Evolutionary conservation across 2,113 vertebrate species (phyloP).

Genomic region (Festucalex cinctus): DNA sequence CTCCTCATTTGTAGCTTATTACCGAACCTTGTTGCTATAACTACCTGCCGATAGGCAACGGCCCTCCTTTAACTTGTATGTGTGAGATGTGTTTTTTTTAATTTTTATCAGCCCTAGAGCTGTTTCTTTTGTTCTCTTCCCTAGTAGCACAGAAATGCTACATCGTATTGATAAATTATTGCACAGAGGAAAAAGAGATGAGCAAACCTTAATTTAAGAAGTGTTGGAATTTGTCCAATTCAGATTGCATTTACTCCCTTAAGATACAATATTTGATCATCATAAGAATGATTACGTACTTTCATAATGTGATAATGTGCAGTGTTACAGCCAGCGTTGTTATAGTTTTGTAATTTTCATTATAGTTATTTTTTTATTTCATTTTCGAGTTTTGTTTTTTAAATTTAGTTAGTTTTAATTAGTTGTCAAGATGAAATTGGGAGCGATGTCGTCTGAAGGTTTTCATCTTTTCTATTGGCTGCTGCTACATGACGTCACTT

Average conservation of each 20-base stretch:
- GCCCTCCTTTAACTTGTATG: neutral
- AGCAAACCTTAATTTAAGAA: neutral
- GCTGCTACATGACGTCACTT: too few relatives aligned
- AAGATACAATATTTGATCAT: neutral
- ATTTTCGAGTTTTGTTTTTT: too few relatives aligned
- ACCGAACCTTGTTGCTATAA: slow-evolving; percentile 42
- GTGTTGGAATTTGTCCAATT: neutral
- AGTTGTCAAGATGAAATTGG: too few relatives aligned
- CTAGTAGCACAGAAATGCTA: neutral
- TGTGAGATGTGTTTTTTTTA: neutral
- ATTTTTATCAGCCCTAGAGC: neutral
- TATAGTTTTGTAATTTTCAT: too few relatives aligned
- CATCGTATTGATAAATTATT: neutral
- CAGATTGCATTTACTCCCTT: neutral
- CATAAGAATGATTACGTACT: too few relatives aligned
- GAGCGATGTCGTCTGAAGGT: too few relatives aligned
- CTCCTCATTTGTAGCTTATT: slow-evolving; percentile 58
- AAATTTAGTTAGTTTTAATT: too few relatives aligned
- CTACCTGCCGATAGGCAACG: slow-evolving; percentile 18
- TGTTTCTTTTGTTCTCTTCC: neutral
- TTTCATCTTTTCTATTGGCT: too few relatives aligned
- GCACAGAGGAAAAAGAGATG: too few relatives aligned
- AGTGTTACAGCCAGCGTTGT: too few relatives aligned
- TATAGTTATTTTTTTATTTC: too few relatives aligned
- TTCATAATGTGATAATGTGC: too few relatives aligned